Base-by-base conservation (phyloP, 2,113 vertebrate genomes). In the Pterophyllum scalare region DNA sequence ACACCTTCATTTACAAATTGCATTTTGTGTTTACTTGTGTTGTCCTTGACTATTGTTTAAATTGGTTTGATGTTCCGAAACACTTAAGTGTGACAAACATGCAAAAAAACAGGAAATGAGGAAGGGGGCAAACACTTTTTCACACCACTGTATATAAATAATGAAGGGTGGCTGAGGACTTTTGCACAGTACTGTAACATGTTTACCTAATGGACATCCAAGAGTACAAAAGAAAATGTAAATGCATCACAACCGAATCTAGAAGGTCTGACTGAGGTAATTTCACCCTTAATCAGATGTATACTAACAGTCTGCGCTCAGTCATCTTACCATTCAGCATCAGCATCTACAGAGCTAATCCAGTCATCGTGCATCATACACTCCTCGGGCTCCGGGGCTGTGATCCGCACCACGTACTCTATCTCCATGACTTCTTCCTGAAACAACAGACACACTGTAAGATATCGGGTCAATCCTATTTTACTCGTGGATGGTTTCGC, bases 371-470 rank as follows among this genome's bases (percentile, higher is more conserved):
- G 98, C 94, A 99, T 96, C 92, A 99, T 96, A 82, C 98, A 99
- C 75, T 99, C 97, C 91, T 99, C 97, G 0, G 98, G 97, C 85
- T 99, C 97, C 6, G 98, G 98, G 2, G 98, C 98, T 3, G 95
- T 97, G 38, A 98, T 97, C 82, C 96, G 97, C 93, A 98, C 97
- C 58, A 99, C 97, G 2, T 99, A 99, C 70, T 99, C 98, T 0
- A 99, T 95, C 92, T 98, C 98, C 87, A 99, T 97, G 65, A 99
- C 98, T 6, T 99, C 98, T 97, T 99, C 98, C 98, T 99, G 87
- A 70, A 92, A 91, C 62, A 92, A 85, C 83, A 80, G 22, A 85
- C 40, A 81, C 22, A 72, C 6, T 17, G 7, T 70, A 38, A n/a
- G 49, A 59, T 5, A 76, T 75, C 46, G 7, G 19, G 24, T 72